A percentile compares a stretch with the other conserved stretches of the same genome.
phyloP scores from a whole-genome alignment of 64 coral and sea anemone species.

The Pachyseris speciosa region DNA sequence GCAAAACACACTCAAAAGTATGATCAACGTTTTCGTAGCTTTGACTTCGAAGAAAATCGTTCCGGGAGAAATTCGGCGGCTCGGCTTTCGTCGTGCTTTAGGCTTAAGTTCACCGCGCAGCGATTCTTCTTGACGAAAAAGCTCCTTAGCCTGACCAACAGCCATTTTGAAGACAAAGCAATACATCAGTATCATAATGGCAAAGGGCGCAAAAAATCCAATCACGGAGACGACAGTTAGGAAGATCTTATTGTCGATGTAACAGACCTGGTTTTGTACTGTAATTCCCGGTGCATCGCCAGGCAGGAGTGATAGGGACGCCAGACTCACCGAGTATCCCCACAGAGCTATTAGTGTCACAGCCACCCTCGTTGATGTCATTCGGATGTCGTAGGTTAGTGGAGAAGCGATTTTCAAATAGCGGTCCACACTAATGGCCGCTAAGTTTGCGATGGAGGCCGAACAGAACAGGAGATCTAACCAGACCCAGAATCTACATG shows the following conservation, averaged over 20 bases:
- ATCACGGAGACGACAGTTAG: slow-evolving; percentile 81
- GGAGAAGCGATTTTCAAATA: slow-evolving; percentile 92
- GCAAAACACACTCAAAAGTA: slow-evolving; percentile 88
- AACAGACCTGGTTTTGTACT: slow-evolving; percentile 68
- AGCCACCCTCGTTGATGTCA: slow-evolving; percentile 66
- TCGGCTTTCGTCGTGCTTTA: background rate
- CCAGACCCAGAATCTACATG: slow-evolving; percentile 89
- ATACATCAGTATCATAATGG: slow-evolving; percentile 90
- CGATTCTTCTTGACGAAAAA: slow-evolving; percentile 74
- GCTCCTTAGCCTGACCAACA: slow-evolving; percentile 65
- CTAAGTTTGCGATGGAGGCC: slow-evolving; percentile 87
- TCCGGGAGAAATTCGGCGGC: slow-evolving; percentile 35
- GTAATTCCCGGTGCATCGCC: slow-evolving; percentile 62
- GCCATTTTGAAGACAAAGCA: slow-evolving; percentile 95
- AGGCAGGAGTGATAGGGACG: slow-evolving; percentile 69
- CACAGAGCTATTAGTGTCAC: slow-evolving; percentile 53
- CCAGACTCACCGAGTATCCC: slow-evolving; percentile 76
- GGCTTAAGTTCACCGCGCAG: background rate
- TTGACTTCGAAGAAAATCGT: slow-evolving; percentile 91
- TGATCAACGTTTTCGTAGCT: slow-evolving; percentile 91
- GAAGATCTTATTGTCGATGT: slow-evolving; percentile 77
- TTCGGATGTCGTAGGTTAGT: slow-evolving; percentile 74
- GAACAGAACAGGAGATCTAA: slow-evolving; percentile 87
- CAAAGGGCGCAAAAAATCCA: slow-evolving; percentile 79
- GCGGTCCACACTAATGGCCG: slow-evolving; percentile 92